Base-by-base conservation (phyloP, 2,888 invertebrate genomes). In the Spilosoma lubricipeda region DNA sequence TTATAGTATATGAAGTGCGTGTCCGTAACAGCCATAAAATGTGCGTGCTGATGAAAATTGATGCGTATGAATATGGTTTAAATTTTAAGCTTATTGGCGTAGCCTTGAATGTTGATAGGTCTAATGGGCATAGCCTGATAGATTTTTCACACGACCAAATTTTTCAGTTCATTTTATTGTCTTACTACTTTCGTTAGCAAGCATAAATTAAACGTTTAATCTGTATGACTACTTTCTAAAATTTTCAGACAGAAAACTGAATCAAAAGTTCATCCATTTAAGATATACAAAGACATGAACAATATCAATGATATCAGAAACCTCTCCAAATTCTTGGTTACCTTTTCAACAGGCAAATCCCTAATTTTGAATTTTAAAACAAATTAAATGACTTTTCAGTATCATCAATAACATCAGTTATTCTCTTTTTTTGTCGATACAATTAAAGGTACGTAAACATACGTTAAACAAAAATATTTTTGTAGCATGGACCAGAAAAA, bases 31-130 rank as follows among this genome's bases (percentile, higher is more conserved):
- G 89, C 88, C 86, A 89, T 92, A 91, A 92, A 92, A 91, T 90
- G 90, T 91, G 92, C 91, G 93, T 92, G 92, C 84, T 87, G 86
- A 82, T 90, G 85, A 85, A 90, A 92, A 92, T 91, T 89, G 91
- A 92, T 92, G 92, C 90, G 90, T 90, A 87, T 86, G 90, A 89
- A 90, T 90, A 89, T 88, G 89, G 90, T 90, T 92, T 92, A 92
- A 90, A 93, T 92, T 92, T 92, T 90, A 86, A 87, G 87, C 90
- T 91, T 91, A 92, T 92, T 91, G 90, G 88, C 85, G 89, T 88
- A 88, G 88, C 92, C 91, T 91, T 91, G 90, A 90, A 90, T 90
- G 89, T 90, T 88, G 86, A 89, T 90, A 86, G 84, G 80, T 75
- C 74, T 86, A 88, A 88, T 85, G 85, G 89, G 86, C 80, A 74